These are phyloP conservation scores for Himalopsyche tibetana DNA, from an alignment of 2,888 invertebrate genomes.

Conservation along the genomic window DNA sequence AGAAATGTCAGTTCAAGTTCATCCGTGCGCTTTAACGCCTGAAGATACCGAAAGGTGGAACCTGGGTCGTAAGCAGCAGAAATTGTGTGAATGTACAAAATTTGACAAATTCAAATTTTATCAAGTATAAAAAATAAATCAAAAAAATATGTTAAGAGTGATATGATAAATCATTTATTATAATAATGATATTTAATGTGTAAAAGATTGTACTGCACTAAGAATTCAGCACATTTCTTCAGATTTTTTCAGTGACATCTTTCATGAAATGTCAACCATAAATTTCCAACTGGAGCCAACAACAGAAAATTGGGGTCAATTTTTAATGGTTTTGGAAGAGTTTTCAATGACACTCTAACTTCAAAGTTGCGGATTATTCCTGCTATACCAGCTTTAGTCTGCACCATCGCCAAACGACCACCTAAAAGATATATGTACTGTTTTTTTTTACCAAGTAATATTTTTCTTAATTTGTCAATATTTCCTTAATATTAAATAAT, in stretches of 20 bases:
- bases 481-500: background rate
- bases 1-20: too few relatives aligned
- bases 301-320: conserved; percentile 61
- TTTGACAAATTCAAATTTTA: too few relatives aligned
- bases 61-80: too few relatives aligned
- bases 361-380: conserved; percentile 62
- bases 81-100: too few relatives aligned
- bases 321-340: conserved; percentile 47
- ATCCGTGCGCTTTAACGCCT: too few relatives aligned
- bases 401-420: background rate
- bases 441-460: background rate
- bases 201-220: too few relatives aligned
- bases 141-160: too few relatives aligned
- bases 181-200: too few relatives aligned
- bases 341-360: conserved; percentile 57
- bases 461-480: background rate
- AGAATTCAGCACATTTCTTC: too few relatives aligned
- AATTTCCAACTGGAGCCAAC: conserved; percentile 54
- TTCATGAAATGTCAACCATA: conserved; percentile 63
- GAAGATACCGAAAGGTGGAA: too few relatives aligned
- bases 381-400: conserved; percentile 53
- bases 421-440: background rate
- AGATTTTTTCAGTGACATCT: background rate
- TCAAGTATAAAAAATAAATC: too few relatives aligned
- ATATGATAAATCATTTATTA: too few relatives aligned